phyloP scores from a whole-genome alignment of 23 tunicate species.

The Clavelina lepadiformis region DNA sequence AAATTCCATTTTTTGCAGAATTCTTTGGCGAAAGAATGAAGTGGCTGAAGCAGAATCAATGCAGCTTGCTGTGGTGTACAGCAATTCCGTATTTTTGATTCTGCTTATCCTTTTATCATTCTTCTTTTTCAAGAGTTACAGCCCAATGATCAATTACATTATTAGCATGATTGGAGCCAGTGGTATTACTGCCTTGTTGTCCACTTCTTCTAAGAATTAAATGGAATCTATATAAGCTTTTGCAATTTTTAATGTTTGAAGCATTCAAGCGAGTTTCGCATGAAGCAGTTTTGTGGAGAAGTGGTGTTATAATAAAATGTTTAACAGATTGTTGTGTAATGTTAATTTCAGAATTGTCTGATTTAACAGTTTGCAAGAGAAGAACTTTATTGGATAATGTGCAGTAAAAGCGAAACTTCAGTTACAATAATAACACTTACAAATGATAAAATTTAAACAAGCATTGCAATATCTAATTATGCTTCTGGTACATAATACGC shows the following conservation, averaged over 20 bases:
- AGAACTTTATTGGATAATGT: no score
- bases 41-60: slow-evolving; percentile 95
- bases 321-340: no score
- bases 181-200: slow-evolving; percentile 76
- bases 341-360: no score
- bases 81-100: slow-evolving; percentile 72
- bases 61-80: slow-evolving; percentile 86
- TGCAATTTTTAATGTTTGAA: slow-evolving; percentile 1
- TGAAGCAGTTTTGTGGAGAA: no score
- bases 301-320: no score
- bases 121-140: slow-evolving; percentile 68
- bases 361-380: no score
- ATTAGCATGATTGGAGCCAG: slow-evolving; percentile 79
- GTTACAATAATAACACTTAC: no score
- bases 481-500: slow-evolving; percentile 15
- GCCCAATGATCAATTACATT: slow-evolving; percentile 61
- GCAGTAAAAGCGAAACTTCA: no score
- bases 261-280: background rate
- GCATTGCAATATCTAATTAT: no score
- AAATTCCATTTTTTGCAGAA: slow-evolving; percentile 33
- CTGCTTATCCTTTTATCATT: slow-evolving; percentile 66
- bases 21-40: slow-evolving; percentile 84
- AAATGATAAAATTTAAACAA: no score
- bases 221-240: no score
- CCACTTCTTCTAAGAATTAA: slow-evolving; percentile 83